phyloP scores from a whole-genome alignment of 2,888 invertebrate species.

The Mythimna pallens region DNA sequence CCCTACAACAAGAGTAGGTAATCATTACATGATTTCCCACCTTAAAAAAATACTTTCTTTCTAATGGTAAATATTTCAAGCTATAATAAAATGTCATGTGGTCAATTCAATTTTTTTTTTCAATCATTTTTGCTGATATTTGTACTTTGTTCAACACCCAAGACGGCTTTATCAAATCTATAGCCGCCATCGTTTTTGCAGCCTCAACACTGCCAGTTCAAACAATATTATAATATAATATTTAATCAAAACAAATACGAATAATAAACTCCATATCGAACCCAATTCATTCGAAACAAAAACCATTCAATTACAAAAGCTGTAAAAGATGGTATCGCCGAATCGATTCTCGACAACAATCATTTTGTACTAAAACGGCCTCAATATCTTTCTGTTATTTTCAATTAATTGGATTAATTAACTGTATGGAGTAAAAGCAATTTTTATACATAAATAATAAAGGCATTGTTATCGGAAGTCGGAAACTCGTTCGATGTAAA shows the following conservation, averaged over 20 bases:
- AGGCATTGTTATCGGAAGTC: constrained; percentile 48
- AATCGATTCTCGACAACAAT: constrained; percentile 46
- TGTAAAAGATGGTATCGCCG: constrained; percentile 54
- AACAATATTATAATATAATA: constrained; percentile 19
- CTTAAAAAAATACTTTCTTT: too few relatives aligned
- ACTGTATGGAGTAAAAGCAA: constrained; percentile 67
- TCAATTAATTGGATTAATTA: constrained; percentile 70
- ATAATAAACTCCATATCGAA: constrained; percentile 37
- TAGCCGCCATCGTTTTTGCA: neutral
- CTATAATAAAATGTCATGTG: too few relatives aligned
- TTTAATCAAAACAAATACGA: constrained; percentile 48
- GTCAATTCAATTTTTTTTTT: neutral
- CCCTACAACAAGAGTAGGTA: too few relatives aligned
- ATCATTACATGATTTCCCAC: too few relatives aligned
- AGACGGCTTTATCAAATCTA: neutral
- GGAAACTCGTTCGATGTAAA: constrained; percentile 56
- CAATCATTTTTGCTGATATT: neutral
- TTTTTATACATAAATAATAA: constrained; percentile 73
- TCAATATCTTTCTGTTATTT: constrained; percentile 39
- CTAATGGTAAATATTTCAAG: constrained; percentile 12
- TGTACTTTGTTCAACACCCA: too few relatives aligned
- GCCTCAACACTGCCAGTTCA: neutral
- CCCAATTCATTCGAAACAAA: constrained; percentile 51
- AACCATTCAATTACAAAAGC: constrained; percentile 57
- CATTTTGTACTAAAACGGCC: constrained; percentile 40